These are phyloP conservation scores for Distichodus sexfasciatus DNA, from an alignment of 2,797 vertebrate species.

Conservation along the genomic window DNA sequence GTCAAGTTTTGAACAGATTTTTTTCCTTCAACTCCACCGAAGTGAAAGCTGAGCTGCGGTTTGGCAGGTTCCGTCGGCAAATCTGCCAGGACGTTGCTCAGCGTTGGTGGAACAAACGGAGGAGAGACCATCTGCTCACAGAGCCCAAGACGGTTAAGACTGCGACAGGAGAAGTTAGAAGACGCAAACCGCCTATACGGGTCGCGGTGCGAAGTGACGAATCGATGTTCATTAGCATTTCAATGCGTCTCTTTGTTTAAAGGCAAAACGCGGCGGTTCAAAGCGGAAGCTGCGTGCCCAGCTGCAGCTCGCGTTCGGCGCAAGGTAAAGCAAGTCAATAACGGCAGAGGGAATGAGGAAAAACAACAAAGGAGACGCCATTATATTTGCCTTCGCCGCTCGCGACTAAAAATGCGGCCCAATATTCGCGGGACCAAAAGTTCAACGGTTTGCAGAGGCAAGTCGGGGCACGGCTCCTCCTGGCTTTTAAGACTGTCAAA, in stretches of 20 bases:
- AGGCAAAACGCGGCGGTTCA: not conserved
- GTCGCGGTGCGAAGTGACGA: conserved; percentile 46
- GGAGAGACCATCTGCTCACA: conserved; percentile 26
- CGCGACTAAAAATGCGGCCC: conserved; percentile 42
- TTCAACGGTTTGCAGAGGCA: conserved; percentile 48
- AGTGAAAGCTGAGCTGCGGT: not conserved
- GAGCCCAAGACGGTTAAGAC: not conserved
- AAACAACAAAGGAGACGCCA: not conserved
- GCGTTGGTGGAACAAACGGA: conserved; percentile 27
- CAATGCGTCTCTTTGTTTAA: conserved; percentile 44
- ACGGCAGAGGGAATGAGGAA: not conserved
- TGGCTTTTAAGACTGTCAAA: not conserved
- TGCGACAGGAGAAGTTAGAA: conserved; percentile 14
- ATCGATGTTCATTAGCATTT: conserved; percentile 58
- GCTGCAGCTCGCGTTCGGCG: conserved; percentile 1
- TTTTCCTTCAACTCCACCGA: too few relatives aligned
- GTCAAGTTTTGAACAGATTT: too few relatives aligned
- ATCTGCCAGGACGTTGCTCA: too few relatives aligned
- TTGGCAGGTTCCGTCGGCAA: too few relatives aligned
- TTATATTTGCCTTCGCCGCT: conserved; percentile 10
- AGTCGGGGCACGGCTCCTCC: conserved; percentile 44
- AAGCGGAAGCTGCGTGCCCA: not conserved
- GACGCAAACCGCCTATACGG: conserved; percentile 3
- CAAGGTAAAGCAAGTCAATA: not conserved
- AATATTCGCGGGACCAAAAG: conserved; percentile 55